Percentiles rank a stretch among this genome's conserved stretches.
phyloP scores from a whole-genome alignment of 2,888 invertebrate genomes.

The Lacanobia wlatinum region DNA sequence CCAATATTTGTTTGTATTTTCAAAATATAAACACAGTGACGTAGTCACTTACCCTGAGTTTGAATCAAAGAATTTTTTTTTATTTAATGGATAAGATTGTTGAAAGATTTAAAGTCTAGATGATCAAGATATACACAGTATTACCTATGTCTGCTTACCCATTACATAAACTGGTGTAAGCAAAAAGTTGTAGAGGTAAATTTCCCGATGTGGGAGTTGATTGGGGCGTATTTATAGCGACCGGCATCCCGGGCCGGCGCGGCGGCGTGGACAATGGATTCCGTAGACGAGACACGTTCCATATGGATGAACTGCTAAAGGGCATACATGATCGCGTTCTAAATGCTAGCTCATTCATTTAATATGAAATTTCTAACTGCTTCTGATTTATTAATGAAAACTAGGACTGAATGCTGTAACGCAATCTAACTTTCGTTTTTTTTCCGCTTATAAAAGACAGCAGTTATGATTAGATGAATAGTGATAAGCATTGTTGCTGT shows the following conservation, averaged over 20 bases:
- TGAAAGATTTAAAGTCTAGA: background rate
- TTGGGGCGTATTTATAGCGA: slow-evolving; percentile 85
- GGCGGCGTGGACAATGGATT: slow-evolving; percentile 87
- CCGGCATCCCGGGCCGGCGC: slow-evolving; percentile 76
- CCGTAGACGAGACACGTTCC: slow-evolving; percentile 87
- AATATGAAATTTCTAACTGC: slow-evolving; percentile 66
- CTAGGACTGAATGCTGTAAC: background rate
- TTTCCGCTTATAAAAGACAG: background rate
- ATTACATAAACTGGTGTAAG: slow-evolving; percentile 67
- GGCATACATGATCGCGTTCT: slow-evolving; percentile 78
- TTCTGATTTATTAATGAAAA: slow-evolving; percentile 53
- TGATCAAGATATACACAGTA: background rate
- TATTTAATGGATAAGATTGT: too few relatives aligned
- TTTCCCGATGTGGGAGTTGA: slow-evolving; percentile 79
- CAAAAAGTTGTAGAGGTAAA: slow-evolving; percentile 75
- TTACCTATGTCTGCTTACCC: slow-evolving; percentile 16
- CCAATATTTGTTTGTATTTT: too few relatives aligned
- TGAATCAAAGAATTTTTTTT: too few relatives aligned
- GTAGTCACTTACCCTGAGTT: too few relatives aligned
- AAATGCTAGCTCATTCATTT: slow-evolving; percentile 69
- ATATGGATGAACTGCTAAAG: slow-evolving; percentile 88
- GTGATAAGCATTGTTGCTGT: background rate
- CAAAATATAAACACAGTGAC: too few relatives aligned
- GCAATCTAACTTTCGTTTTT: background rate
- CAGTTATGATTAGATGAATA: background rate